Conservation (phyloP, 1,140 invertebrate genomes). For the Temnothorax curvispinosus region DNA sequence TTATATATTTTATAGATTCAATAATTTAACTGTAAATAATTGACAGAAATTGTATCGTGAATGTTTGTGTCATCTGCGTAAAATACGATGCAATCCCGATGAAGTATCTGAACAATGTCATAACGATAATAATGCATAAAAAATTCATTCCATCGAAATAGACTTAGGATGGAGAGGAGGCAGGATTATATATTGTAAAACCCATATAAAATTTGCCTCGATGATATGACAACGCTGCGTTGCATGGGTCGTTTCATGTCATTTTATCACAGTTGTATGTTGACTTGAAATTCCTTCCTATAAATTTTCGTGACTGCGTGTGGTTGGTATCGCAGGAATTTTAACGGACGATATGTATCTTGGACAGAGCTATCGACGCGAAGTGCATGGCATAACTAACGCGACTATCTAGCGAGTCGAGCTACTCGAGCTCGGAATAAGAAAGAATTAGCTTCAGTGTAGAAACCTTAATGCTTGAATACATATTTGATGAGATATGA, state of each 20-base stretch:
- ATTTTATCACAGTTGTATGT: constrained; percentile 49
- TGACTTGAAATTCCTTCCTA: constrained; percentile 58
- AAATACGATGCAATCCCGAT: constrained; percentile 11
- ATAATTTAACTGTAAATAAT: constrained; percentile 1
- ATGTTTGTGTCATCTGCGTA: background rate
- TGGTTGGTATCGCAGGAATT: background rate
- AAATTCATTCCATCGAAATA: constrained; percentile 17
- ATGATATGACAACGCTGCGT: constrained; percentile 43
- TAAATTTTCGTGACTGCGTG: constrained; percentile 53
- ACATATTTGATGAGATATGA: background rate
- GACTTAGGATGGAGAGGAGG: background rate
- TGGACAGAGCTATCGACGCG: background rate
- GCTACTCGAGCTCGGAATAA: background rate
- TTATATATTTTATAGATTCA: background rate
- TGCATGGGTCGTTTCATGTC: constrained; percentile 58
- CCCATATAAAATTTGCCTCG: constrained; percentile 26
- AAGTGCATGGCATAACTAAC: background rate
- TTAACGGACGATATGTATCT: constrained; percentile 21
- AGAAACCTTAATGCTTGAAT: background rate
- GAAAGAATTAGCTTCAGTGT: background rate
- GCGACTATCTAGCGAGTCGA: background rate
- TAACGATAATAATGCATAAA: constrained; percentile 20
- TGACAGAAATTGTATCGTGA: background rate
- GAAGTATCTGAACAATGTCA: background rate
- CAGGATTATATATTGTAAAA: constrained; percentile 39